Evolutionary conservation across 2,888 invertebrate species (phyloP), one percentile per base, ranked within the genome.

Genomic region (Lasioglossum villosulum): DNA sequence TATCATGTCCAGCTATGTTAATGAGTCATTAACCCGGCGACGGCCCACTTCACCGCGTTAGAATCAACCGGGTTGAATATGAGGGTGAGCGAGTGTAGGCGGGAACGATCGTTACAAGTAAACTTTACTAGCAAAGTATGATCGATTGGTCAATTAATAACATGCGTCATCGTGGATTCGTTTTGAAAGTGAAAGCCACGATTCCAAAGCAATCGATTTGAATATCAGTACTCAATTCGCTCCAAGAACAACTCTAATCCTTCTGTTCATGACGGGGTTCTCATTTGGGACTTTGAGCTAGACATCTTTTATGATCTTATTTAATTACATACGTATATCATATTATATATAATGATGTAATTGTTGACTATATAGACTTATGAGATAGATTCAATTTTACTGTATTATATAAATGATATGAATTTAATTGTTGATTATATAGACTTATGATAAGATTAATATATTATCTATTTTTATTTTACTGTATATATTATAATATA

Each of bases 1-100:
- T 90, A 91, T 92, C 92, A 91, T 79, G 84, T 88, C 87, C 92
- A 92, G 90, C 84, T 87, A 87, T 90, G 92, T 92, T 92, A 92
- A 92, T 92, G 92, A 91, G 90, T 88, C 90, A 92, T 92, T 91
- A 91, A 90, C 88, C 86, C 82, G 75, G 85, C 84, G 82, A 88
- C 84, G 86, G 88, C 85, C 90, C 80, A 86, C 82, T 90, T 90
- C 77, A 78, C 75, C n/a, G 48, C 68, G 42, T 16, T 4, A 19
- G 45, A 71, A 52, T 59, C 63, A 72, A 73, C 66, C 75, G 73
- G 52, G 70, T 45, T 56, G 68, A 75, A 71, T 72, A 52, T 66
- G 52, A 30, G 48, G 23, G 30, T 23, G 30, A 39, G 0, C 27
- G 39, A 34, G 6, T 27, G 70, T 45, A 19, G 42, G 19, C 75